Base-by-base conservation (phyloP, 2,888 invertebrate species). In the Gymnoscelis rufifasciata region DNA sequence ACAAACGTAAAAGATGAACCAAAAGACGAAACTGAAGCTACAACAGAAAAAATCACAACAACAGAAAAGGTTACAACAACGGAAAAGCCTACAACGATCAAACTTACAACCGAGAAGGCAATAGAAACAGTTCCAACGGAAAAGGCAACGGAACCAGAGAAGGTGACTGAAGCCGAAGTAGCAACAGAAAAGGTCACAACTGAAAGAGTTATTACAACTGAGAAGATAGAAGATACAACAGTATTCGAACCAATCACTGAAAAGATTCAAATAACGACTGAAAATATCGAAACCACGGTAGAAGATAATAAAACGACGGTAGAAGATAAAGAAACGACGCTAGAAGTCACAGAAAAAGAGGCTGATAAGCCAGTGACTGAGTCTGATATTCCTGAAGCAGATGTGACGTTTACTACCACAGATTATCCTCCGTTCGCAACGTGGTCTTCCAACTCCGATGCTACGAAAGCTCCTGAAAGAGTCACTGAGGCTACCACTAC, bases 381-480 rank as follows among this genome's bases (percentile, higher is more conserved):
- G 36, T 55, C 60, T 33, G 67, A 68, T 46, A 47, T 58, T 56
- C 59, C 71, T 10, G 53, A 60, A 38, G 57, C 69, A 11, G 53
- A 60, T 43, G 41, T 60, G 7, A 55, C 57, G 8, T 56, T 56
- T 2, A 56, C 66, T 2, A 57, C 78, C 3, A 78, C 76, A 4
- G 76, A 76, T 2, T 78, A 66, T 39, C 77, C 76, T 4, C 73
- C 78, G 3, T 68, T 90, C 0, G 88, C 90, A 2, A 91, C 91
- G 2, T 90, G 90, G 90, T 89, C 90, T 11, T 50, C 50, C 11
- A 78, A 78, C 23, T 60, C 64, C 0, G 88, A 87, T 33, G 57
- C 68, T 11, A 74, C 78, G 0, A 78, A 76, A 51, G 55, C 66
- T 0, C 74, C 82, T 1, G 75, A 76, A 24, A 68, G 65, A 19